Conservation (phyloP, 2,888 invertebrate species). For the Agapostemon virescens region DNA sequence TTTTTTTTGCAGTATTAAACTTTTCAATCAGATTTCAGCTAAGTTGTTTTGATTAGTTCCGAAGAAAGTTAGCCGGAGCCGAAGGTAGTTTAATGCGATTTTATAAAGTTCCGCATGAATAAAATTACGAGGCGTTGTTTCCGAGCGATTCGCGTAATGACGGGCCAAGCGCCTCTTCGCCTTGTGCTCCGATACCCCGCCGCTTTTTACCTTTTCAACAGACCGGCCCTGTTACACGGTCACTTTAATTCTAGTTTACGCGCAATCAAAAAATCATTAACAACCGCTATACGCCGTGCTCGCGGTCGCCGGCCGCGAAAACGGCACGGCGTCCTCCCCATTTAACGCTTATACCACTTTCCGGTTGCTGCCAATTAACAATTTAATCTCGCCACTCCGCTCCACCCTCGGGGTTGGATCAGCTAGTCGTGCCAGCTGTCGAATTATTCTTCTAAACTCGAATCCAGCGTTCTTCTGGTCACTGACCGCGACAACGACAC, state of each 20-base stretch:
- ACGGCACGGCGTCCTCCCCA: neutral
- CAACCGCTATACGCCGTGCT: neutral
- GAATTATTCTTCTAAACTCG: no score
- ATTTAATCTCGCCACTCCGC: neutral
- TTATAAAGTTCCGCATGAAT: neutral
- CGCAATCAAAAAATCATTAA: constrained; percentile 3
- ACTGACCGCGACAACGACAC: neutral
- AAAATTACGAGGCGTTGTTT: constrained; percentile 1
- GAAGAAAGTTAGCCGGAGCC: constrained; percentile 5
- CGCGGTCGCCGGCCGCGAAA: neutral
- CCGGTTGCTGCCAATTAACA: neutral
- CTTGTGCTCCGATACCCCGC: neutral
- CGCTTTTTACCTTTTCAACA: neutral
- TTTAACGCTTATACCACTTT: neutral
- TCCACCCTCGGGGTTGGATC: neutral
- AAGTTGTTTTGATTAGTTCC: constrained; percentile 17
- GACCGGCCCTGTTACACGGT: neutral
- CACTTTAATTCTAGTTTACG: neutral
- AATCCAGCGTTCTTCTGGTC: neutral
- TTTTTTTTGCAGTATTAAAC: neutral
- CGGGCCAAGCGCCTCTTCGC: neutral
- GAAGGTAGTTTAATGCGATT: neutral
- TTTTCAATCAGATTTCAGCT: constrained; percentile 6
- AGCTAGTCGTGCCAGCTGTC: no score
- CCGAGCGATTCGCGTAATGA: neutral